Base-by-base conservation (phyloP, 2,797 vertebrate genomes). In the Pangasius macronema region DNA sequence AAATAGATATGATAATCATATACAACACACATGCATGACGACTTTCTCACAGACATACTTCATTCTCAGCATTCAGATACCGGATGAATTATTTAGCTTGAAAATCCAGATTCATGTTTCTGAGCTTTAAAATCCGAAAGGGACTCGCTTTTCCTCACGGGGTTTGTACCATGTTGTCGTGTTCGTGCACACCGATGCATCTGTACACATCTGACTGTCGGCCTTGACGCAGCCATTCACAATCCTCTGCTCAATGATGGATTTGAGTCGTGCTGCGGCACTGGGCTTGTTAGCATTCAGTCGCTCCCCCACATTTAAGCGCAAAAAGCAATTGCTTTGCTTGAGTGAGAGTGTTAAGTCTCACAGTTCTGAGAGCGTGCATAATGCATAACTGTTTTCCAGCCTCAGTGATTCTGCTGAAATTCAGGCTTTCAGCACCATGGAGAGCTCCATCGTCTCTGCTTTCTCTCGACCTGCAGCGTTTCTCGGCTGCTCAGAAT, bases 341-440 rank as follows among this genome's bases (percentile, higher is more conserved):
- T 91, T 82, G 80, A 90, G 88, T 88, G 67, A 91, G 91, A 93
- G 91, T 92, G 90, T 91, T 91, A 85, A 88, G 84, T 91, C 89
- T 91, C 89, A 55, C 73, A 85, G 90, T 93, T 92, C 91, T 92
- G 91, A 91, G 90, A 90, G 87, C 86, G 90, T 84, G 87, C 88
- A 85, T 91, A 87, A 90, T 91, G 90, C 82, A 82, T 85, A 76
- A 86, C 90, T 90, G 89, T 87, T 86, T 87, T 87, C 39, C 4
- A 83, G 91, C 91, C 83, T 86, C 85, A 85, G 89, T 90, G 90
- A 90, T 93, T 92, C 92, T 92, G 88, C 89, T 91, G 87, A 93
- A 94, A 90, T 90, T 85, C 80, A 84, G 90, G 72, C 90, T 92
- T 95, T 96, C 96, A 96, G 96, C 92, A 96, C 96, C 95, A 95